These are phyloP conservation scores for Dicranocentrus wangi DNA, from an alignment of 2,888 invertebrate genomes.

Conservation along the genomic window DNA sequence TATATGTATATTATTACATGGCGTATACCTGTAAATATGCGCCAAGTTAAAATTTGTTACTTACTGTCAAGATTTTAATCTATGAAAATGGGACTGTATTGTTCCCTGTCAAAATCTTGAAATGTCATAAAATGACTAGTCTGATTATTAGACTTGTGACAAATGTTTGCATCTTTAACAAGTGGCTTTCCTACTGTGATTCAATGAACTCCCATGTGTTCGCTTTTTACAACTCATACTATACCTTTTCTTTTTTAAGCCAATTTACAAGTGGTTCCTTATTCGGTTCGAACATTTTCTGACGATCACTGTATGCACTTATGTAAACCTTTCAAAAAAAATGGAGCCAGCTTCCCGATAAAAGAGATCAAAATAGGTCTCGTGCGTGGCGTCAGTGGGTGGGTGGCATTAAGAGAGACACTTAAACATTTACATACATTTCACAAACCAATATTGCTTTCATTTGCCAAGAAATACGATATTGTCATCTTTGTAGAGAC, in stretches of 20 bases:
- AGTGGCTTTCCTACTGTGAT: constrained; percentile 16
- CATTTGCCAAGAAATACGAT: constrained; percentile 27
- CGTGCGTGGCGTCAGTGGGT: neutral
- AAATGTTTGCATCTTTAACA: neutral
- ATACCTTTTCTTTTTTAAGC: neutral
- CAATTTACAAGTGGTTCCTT: constrained; percentile 14
- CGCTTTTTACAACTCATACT: neutral
- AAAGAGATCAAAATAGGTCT: constrained; percentile 9
- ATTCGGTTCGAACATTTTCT: constrained; percentile 27
- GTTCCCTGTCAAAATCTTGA: constrained; percentile 37
- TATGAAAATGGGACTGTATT: constrained; percentile 33
- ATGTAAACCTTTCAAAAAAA: neutral
- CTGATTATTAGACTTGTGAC: constrained; percentile 24
- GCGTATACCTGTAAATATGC: neutral
- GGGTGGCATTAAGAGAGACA: neutral
- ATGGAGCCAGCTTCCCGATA: neutral
- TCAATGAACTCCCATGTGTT: constrained; percentile 3
- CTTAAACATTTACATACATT: neutral
- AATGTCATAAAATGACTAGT: constrained; percentile 36
- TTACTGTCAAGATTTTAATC: constrained; percentile 41
- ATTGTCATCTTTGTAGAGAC: neutral
- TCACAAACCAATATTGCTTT: neutral
- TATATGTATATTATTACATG: neutral
- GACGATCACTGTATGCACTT: constrained; percentile 13
- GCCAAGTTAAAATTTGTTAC: neutral